phyloP scores from a whole-genome alignment of 2,113 vertebrate species.

The Carassius gibelio region DNA sequence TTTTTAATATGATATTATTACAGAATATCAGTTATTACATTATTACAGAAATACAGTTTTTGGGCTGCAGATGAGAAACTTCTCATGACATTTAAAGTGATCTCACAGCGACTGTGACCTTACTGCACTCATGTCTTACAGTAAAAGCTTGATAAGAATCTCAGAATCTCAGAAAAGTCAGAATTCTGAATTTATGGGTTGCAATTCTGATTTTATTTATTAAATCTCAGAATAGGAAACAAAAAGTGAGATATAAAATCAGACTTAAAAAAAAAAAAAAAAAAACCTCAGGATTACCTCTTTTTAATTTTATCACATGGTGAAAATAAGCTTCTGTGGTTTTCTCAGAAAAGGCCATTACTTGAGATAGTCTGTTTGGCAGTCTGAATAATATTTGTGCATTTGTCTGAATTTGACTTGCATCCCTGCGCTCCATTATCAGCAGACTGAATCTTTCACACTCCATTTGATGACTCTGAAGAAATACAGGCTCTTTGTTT shows the following conservation, averaged over 20 bases:
- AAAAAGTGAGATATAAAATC: constrained; percentile 34
- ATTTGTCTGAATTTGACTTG: constrained; percentile 50
- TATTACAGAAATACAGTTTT: neutral
- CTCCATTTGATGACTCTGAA: constrained; percentile 58
- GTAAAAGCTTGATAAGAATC: too few relatives aligned
- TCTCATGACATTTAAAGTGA: constrained; percentile 62
- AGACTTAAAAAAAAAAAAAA: neutral
- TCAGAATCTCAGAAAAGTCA: neutral
- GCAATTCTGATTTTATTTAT: neutral
- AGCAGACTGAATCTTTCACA: constrained; percentile 49
- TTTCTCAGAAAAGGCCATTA: neutral
- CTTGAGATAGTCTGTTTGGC: neutral
- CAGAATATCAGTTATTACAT: too few relatives aligned
- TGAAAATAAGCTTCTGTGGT: neutral
- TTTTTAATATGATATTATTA: too few relatives aligned
- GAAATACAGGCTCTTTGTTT: constrained; percentile 58
- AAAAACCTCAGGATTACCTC: neutral
- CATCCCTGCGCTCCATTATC: constrained; percentile 55
- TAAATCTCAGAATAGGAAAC: neutral
- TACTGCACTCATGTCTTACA: too few relatives aligned
- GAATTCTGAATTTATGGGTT: too few relatives aligned
- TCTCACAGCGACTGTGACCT: neutral
- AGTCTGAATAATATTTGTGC: neutral
- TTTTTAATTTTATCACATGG: neutral
- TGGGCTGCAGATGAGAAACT: constrained; percentile 59